These are phyloP conservation scores for Argyrosomus japonicus DNA, from an alignment of 2,113 vertebrate genomes.

Conservation along the genomic window DNA sequence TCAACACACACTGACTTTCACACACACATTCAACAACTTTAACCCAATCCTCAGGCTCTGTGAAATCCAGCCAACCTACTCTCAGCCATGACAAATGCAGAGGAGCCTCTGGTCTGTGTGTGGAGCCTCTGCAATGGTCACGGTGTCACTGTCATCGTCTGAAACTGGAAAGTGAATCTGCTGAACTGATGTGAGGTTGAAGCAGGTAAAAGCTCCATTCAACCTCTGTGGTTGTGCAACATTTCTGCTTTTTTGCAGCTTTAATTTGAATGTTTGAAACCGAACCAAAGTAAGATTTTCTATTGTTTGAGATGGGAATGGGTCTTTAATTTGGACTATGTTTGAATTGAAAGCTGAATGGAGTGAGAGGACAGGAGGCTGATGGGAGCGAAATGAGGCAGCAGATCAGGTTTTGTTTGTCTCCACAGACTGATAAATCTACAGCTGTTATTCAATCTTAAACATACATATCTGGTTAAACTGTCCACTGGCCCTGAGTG, in stretches of 20 bases:
- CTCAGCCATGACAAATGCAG: conserved; percentile 56
- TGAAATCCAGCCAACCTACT: conserved; percentile 35
- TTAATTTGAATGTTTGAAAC: neutral
- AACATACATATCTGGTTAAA: conserved; percentile 36
- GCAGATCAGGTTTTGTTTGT: conserved; percentile 42
- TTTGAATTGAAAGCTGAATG: neutral
- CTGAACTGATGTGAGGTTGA: neutral
- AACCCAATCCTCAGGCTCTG: conserved; percentile 2
- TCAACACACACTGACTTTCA: conserved; percentile 6
- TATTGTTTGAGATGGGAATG: neutral
- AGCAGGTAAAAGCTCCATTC: neutral
- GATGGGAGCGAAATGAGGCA: neutral
- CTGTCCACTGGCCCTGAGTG: conserved; percentile 8
- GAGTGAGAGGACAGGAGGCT: neutral
- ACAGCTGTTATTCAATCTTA: conserved; percentile 50
- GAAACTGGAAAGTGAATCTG: conserved; percentile 34
- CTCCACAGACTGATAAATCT: conserved; percentile 44
- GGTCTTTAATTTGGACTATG: neutral
- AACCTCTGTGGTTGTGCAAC: neutral
- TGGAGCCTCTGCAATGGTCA: neutral
- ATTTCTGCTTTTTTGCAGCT: neutral
- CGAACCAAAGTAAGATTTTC: neutral
- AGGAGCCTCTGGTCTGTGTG: conserved; percentile 31
- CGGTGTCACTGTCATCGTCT: neutral
- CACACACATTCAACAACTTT: conserved; percentile 6